Base-by-base conservation (phyloP, 2,113 vertebrate species). In the Coracopsis vasa region DNA sequence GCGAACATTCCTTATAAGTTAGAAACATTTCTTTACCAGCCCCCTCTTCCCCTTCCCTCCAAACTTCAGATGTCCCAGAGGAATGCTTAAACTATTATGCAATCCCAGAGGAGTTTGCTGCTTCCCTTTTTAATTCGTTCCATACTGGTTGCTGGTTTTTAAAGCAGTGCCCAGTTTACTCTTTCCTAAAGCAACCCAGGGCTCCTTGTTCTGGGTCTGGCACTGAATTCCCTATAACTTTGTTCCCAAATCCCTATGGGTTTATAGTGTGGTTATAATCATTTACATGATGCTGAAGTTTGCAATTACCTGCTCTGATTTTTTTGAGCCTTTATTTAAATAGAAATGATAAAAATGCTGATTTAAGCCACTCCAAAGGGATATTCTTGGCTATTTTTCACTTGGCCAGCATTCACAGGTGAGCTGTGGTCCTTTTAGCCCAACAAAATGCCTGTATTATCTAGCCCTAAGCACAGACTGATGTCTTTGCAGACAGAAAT, bases 41-140 rank as follows among this genome's bases (percentile, higher is more conserved):
- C 39, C 10, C 24, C 24, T 19, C 44, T 61, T 53, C 23, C 60
- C 80, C 48, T 58, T 91, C 81, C 61, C 50, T 66, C 39, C 62
- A 31, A 39, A 58, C 82, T 44, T 92, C 95, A 93, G 74, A 74
- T 47, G 85, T 81, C 95, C 73, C 92, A 37, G 71, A 94, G 97
- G 94, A 94, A 84, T 72, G 97, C 89, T 92, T 61, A 62, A 82
- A 91, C 54, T 51, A 56, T 73, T 69, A 84, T 8, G 61, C 86
- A 90, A 51, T 56, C 94, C 95, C 96, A 35, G 42, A 80, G 94
- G 92, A 72, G 87, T 80, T 56, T 33, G 80, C 48, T 7, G 24
- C 65, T 94, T 96, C 96, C 96, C 88, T 50, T 91, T 58, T 72
- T 74, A 87, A 80, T 81, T 74, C 37, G 33, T 90, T 93, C 94